A percentile compares a stretch with the other conserved stretches of the same genome.
Conservation (phyloP, 2,113 vertebrate genomes). For the Fukomys damarensis region DNA sequence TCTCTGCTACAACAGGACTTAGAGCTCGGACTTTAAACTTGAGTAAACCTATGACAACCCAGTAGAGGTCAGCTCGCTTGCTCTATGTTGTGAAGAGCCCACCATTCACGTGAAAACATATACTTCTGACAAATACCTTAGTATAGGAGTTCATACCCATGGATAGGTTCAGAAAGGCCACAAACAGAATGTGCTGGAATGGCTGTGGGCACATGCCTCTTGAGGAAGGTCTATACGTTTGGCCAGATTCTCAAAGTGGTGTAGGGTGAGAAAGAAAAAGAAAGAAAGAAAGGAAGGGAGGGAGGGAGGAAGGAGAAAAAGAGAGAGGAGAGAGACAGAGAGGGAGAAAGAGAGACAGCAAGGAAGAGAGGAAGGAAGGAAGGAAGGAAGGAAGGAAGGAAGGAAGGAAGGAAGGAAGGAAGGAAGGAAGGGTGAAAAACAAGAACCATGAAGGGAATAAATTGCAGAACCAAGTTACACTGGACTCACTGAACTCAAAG, state of each 20-base stretch:
- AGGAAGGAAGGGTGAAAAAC: too few species aligned
- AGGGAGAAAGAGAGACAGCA: too few species aligned
- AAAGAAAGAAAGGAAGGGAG: too few species aligned
- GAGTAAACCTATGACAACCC: neutral
- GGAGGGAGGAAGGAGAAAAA: too few species aligned
- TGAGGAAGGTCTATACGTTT: neutral
- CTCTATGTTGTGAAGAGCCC: neutral
- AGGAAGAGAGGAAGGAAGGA: too few species aligned
- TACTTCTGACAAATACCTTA: neutral
- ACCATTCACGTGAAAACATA: neutral
- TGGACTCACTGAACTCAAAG: neutral
- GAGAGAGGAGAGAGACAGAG: too few species aligned
- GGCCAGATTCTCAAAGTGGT: neutral
- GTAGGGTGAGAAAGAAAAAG: neutral
- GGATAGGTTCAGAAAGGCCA: neutral
- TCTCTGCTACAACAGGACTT: too few species aligned
- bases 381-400: too few species aligned
- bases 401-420: too few species aligned
- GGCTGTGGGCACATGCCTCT: neutral
- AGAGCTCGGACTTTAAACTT: neutral
- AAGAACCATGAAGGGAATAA: neutral
- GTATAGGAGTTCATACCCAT: neutral
- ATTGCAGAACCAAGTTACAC: neutral
- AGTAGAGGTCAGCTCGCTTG: neutral
- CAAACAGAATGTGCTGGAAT: neutral